Conservation (phyloP, 2,113 vertebrate species). For the Marcusenius ussheri region DNA sequence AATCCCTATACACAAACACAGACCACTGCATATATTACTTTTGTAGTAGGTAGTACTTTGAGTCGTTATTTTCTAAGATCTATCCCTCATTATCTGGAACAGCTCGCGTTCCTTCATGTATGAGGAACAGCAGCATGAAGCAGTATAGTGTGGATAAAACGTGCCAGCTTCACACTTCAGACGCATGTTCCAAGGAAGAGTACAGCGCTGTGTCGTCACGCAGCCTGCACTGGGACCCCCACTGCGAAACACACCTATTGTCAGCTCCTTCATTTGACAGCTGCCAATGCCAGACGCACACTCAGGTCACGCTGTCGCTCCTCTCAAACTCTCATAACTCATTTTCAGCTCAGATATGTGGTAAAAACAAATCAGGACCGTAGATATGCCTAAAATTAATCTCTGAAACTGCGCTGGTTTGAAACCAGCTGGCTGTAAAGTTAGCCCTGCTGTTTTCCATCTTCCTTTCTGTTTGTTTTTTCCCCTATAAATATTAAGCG, state of each 20-base stretch:
- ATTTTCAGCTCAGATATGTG: constrained; percentile 14
- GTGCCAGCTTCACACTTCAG: not conserved
- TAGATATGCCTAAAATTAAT: not conserved
- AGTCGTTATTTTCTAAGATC: not conserved
- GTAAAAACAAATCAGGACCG: not conserved
- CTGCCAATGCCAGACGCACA: not conserved
- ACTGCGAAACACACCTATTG: not conserved
- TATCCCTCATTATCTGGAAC: not conserved
- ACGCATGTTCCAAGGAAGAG: not conserved
- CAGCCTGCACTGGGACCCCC: not conserved
- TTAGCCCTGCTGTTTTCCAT: not conserved
- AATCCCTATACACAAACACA: not conserved
- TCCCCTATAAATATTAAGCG: not conserved
- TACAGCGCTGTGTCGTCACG: not conserved
- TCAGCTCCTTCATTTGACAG: not conserved
- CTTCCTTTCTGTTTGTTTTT: not conserved
- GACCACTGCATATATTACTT: not conserved
- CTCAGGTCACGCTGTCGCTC: not conserved
- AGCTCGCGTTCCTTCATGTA: not conserved
- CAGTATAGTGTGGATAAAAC: not conserved
- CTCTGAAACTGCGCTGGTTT: not conserved
- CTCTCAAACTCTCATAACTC: constrained; percentile 1
- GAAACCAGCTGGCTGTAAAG: not conserved
- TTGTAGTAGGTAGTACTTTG: not conserved
- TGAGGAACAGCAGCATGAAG: not conserved